Base-by-base conservation (phyloP, 1,140 invertebrate species). In the Tetramorium simillimum region DNA sequence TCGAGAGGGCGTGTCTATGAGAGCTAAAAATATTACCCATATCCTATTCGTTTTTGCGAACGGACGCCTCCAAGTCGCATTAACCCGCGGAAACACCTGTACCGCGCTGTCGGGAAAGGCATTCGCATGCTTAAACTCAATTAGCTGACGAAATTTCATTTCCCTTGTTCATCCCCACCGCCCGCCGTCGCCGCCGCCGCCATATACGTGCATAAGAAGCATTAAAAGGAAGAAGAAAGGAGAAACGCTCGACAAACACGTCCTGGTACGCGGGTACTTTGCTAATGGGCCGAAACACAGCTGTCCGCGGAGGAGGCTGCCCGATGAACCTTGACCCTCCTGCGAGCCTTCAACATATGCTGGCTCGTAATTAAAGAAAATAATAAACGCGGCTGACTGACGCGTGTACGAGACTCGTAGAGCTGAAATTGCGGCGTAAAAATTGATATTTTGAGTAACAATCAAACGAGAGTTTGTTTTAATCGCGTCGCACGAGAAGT, bases 141-240 rank as follows among this genome's bases (percentile, higher is more conserved):
- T 92, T 92, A 92, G 85, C 89, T 82, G 84, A 86, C 81, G 90
- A 89, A 90, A 92, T 92, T 92, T 90, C 84, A 90, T 91, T 91
- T 92, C 75, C 87, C 72, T 37, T 77, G 33, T n/a, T 33, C 40
- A 46, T 43, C 70, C 6, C 62, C 63, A 37, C 70, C 72, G 12
- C 3, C 65, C 80, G 51, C 69, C 49, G 3, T 0, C 77, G 12
- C 65, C 49, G 3, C 33, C 58, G n/a, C 67, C 51, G 21, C 33
- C 49, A 28, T 18, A 63, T 43, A 40, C 56, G 76, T 43, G 69
- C 37, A 46, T 67, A 76, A 73, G 81, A 49, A 14, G 51, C 18
- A 60, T 69, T 81, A 70, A 62, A 58, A 69, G 58, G 24, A 40
- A 51, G 51, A 58, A 40, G 16, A 63, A 28, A 28, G 63, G 58